Conservation (phyloP, 2,113 vertebrate species). For the Eonycteris spelaea region DNA sequence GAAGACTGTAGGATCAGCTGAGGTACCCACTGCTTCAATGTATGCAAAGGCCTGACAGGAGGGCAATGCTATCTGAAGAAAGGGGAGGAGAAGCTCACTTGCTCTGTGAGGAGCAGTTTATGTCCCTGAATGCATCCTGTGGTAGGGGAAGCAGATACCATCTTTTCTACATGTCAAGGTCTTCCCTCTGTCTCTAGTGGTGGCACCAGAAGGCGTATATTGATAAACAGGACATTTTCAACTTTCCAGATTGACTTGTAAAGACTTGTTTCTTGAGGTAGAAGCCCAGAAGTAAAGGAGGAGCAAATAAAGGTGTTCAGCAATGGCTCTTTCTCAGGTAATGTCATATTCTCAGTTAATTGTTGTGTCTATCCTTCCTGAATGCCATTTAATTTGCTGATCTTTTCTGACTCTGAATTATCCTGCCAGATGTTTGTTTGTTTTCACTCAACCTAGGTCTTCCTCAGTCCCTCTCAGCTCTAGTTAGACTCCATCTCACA, state of each 20-base stretch:
- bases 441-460: rapidly evolving
- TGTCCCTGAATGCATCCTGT: neutral
- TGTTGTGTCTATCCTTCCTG: neutral
- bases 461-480: neutral
- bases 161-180: neutral
- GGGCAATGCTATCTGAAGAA: rapidly evolving
- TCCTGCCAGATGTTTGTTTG: neutral
- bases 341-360: neutral
- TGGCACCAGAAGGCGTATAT: neutral
- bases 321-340: neutral
- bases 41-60: neutral
- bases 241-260: neutral
- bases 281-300: neutral
- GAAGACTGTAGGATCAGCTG: no score
- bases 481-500: neutral
- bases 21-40: neutral
- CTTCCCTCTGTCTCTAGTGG: neutral
- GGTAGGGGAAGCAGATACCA: neutral
- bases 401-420: neutral
- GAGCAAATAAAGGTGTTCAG: neutral
- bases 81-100: neutral
- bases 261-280: neutral
- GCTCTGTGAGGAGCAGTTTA: neutral
- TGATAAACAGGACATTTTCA: no score
- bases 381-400: neutral